Conservation (phyloP, 2,113 vertebrate species). For the Cyanoramphus novaezelandiae region DNA sequence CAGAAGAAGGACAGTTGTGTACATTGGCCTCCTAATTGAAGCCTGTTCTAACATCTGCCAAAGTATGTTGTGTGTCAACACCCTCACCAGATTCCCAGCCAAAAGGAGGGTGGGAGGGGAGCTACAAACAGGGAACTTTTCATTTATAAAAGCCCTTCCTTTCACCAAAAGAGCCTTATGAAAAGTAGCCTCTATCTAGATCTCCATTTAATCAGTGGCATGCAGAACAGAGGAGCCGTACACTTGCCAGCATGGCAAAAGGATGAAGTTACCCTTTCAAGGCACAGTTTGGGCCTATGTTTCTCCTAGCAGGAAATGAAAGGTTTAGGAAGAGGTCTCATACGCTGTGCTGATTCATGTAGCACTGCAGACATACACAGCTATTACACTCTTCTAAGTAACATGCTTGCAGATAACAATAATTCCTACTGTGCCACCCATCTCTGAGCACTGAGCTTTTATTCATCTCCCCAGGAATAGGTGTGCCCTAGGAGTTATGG, state of each 20-base stretch:
- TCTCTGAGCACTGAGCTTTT: neutral
- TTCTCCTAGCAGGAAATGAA: neutral
- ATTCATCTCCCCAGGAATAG: neutral
- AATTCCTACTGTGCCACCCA: neutral
- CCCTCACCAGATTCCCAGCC: conserved; percentile 30
- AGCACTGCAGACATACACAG: neutral
- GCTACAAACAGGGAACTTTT: conserved; percentile 42
- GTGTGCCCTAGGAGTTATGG: neutral
- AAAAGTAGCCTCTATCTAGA: conserved; percentile 23
- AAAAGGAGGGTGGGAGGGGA: conserved; percentile 2
- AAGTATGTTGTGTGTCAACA: conserved; percentile 64
- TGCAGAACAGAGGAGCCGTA: neutral
- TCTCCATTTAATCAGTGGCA: neutral
- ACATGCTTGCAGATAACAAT: neutral
- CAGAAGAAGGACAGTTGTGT: conserved; percentile 42
- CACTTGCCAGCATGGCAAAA: neutral
- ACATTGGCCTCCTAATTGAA: conserved; percentile 20
- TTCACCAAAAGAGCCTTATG: conserved; percentile 16
- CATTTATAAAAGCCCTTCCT: conserved; percentile 32
- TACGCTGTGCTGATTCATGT: neutral
- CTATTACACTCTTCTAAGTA: neutral
- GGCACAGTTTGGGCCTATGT: neutral
- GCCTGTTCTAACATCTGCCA: conserved; percentile 56
- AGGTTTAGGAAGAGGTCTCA: neutral
- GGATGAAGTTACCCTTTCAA: neutral